Conservation (phyloP, 2,113 vertebrate genomes). For the Anguilla rostrata region DNA sequence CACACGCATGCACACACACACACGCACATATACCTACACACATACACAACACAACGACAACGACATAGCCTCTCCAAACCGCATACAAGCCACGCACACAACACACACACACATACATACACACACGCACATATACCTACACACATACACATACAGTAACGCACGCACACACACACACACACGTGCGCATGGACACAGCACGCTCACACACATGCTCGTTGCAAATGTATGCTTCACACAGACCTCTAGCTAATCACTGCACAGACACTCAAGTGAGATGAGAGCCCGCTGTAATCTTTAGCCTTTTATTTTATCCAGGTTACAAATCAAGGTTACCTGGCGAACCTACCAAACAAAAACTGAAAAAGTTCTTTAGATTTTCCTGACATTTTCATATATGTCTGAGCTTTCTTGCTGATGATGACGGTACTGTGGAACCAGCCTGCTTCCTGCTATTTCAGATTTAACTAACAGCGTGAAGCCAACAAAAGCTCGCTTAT, state of each 20-base stretch:
- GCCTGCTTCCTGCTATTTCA: background rate
- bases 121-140: background rate
- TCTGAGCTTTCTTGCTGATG: background rate
- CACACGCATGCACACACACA: background rate
- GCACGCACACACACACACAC: background rate
- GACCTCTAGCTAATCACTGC: no score
- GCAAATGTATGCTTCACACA: no score
- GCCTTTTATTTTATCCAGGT: no score
- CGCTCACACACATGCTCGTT: no score
- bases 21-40: background rate
- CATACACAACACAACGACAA: no score
- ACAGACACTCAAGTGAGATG: no score
- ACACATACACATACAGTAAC: background rate
- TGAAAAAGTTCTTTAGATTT: background rate
- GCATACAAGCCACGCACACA: no score
- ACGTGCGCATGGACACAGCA: no score
- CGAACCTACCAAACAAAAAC: background rate
- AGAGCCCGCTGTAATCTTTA: no score
- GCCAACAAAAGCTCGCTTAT: background rate
- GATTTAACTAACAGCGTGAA: background rate
- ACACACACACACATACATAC: conserved; percentile 23
- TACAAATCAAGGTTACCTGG: no score
- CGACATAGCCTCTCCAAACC: no score
- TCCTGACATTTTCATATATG: background rate
- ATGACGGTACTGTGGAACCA: background rate